Evolutionary conservation across 2,113 vertebrate species (phyloP), one percentile per base, ranked within the genome.

Genomic region (Petrocephalus zakoni): DNA sequence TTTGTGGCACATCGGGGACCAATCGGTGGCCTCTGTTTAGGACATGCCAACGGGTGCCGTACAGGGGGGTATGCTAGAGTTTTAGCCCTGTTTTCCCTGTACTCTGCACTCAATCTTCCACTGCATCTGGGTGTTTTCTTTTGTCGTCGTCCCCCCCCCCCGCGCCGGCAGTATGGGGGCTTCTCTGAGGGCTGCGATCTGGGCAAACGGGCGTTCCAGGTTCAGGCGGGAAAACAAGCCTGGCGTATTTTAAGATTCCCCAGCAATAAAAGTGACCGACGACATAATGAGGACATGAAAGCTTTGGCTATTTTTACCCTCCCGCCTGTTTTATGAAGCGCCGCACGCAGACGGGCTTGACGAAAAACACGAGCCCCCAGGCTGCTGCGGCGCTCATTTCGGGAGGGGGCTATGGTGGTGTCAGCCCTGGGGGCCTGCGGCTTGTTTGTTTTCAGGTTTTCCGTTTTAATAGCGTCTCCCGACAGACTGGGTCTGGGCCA

Each of bases 381-480:
- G 46, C 61, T 47, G 46, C n/a, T n/a, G 34, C 37, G 8, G 19
- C 4, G 17, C 11, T 52, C 47, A 29, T 75, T 46, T 87, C 51
- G n/a, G 78, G 42, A 47, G 34, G 61, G 10, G n/a, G n/a, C 46
- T 72, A 42, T 21, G 47, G n/a, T 49, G 58, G 88, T 89, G 90
- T 83, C 90, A 89, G 84, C 78, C 52, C 58, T 88, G 89, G 25
- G 87, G 64, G 51, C 55, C 87, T 90, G 93, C 93, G 92, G 89
- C 49, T 68, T 19, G 47, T 75, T 92, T 92, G 17, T 91, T 89
- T 90, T 90, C 87, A 89, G 51, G 29, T 85, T 92, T 89, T 89
- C 84, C 88, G 49, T 95, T 95, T 95, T 94, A 94, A 93, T 92
- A 93, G 92, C 87, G 91, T 94, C 93, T 93, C 93, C 92, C 93